Conservation (phyloP, 2,888 invertebrate species). For the Lamproptera curius region DNA sequence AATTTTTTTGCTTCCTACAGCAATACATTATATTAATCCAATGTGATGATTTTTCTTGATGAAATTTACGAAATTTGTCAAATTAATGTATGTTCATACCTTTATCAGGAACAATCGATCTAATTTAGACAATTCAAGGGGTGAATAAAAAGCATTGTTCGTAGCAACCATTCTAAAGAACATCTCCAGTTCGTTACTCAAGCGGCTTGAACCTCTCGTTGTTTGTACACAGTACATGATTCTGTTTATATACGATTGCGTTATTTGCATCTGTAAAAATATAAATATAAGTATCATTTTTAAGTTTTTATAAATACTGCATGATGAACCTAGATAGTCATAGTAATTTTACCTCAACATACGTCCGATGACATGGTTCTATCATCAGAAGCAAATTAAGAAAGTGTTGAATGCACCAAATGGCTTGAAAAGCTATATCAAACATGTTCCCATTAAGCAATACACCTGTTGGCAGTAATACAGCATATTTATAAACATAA, state of each 20-base stretch:
- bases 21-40: too few species aligned
- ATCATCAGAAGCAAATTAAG: neutral
- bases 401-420: neutral
- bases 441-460: neutral
- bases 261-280: neutral
- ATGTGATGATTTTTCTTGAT: too few species aligned
- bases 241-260: neutral
- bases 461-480: neutral
- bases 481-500: too few species aligned
- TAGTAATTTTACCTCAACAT: neutral
- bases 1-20: too few species aligned
- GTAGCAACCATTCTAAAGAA: neutral
- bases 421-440: neutral
- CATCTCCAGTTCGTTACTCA: neutral
- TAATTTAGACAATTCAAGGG: slow-evolving; percentile 5
- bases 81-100: neutral
- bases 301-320: neutral
- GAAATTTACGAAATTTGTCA: too few species aligned
- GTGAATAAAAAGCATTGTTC: slow-evolving; percentile 1
- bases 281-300: too few species aligned
- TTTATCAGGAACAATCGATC: slow-evolving; percentile 2
- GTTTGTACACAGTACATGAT: neutral
- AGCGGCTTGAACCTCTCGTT: neutral
- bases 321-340: neutral
- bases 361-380: neutral